Evolutionary conservation across 2,113 vertebrate genomes (phyloP).

Genomic region (Pseudolaguvia tuberculata): DNA sequence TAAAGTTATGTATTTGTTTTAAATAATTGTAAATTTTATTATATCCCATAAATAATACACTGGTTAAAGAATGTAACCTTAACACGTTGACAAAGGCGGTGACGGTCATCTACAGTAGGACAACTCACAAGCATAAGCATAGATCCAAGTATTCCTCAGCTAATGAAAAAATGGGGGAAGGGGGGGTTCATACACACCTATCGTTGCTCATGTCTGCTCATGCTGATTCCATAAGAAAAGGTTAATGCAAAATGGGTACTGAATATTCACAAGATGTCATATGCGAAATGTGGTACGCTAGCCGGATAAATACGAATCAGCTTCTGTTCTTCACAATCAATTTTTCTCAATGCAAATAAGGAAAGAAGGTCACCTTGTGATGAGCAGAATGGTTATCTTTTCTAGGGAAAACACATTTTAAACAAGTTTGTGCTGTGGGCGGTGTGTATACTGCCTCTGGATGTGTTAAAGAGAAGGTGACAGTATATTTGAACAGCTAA

Average conservation of each 20-base stretch:
- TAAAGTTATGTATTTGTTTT: too few species aligned
- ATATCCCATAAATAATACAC: too few species aligned
- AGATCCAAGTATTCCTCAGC: not conserved
- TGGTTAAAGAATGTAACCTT: not conserved
- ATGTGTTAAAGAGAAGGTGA: slow-evolving; percentile 31
- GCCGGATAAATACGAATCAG: slow-evolving; percentile 64
- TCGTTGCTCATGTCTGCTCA: not conserved
- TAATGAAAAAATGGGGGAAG: not conserved
- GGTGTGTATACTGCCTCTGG: slow-evolving; percentile 33
- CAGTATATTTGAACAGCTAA: slow-evolving; percentile 24
- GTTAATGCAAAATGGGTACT: slow-evolving; percentile 51
- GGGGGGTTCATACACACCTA: not conserved
- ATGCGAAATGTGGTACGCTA: slow-evolving; percentile 44
- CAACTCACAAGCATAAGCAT: not conserved
- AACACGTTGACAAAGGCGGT: not conserved
- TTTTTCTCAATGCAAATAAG: slow-evolving; percentile 64
- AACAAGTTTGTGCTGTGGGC: slow-evolving; percentile 31
- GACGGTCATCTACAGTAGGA: not conserved
- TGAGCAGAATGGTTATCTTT: slow-evolving; percentile 41
- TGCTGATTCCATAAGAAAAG: slow-evolving; percentile 33
- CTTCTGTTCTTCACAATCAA: slow-evolving; percentile 56
- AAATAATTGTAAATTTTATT: too few species aligned
- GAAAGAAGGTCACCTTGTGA: slow-evolving; percentile 63
- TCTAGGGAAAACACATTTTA: slow-evolving; percentile 46
- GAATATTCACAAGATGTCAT: slow-evolving; percentile 63